Conservation (phyloP, 2,888 invertebrate genomes). For the Sinotaia quadrata region DNA sequence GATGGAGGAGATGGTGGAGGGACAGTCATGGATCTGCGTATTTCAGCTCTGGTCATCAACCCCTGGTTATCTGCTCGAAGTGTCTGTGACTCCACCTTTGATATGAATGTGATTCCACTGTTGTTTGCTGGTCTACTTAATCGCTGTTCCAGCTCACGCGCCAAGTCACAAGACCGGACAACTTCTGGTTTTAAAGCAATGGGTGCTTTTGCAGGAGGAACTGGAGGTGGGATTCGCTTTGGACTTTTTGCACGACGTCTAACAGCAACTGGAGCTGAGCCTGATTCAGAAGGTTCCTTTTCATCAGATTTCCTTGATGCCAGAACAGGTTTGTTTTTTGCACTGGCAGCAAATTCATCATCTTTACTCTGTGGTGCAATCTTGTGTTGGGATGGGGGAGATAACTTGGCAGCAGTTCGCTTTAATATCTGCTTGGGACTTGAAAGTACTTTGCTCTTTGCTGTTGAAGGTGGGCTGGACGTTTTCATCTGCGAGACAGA, state of each 20-base stretch:
- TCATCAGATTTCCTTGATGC: slow-evolving; percentile 2
- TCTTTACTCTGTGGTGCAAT: slow-evolving; percentile 1
- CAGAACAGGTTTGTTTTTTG: slow-evolving; percentile 32
- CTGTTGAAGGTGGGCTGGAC: slow-evolving; percentile 34
- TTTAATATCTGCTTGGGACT: slow-evolving; percentile 41
- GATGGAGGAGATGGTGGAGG: slow-evolving; percentile 37
- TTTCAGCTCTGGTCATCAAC: neutral
- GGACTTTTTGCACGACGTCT: slow-evolving; percentile 60
- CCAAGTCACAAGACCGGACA: slow-evolving; percentile 46
- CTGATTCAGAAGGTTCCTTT: neutral
- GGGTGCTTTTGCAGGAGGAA: slow-evolving; percentile 40
- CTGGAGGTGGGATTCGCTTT: slow-evolving; percentile 54
- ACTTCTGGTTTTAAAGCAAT: slow-evolving; percentile 38
- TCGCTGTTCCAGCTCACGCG: slow-evolving; percentile 57
- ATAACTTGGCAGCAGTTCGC: slow-evolving; percentile 33
- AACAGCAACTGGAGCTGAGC: slow-evolving; percentile 43
- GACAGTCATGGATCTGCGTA: slow-evolving; percentile 36
- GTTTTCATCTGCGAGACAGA: neutral
- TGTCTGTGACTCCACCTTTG: neutral
- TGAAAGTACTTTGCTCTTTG: slow-evolving; percentile 35
- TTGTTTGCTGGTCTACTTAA: slow-evolving; percentile 35
- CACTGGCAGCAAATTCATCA: slow-evolving; percentile 10
- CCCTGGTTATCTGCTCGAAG: slow-evolving; percentile 1
- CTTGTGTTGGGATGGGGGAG: slow-evolving; percentile 30
- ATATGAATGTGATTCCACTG: neutral